phyloP scores from a whole-genome alignment of 2,113 vertebrate species.

The Lophochroa leadbeateri region DNA sequence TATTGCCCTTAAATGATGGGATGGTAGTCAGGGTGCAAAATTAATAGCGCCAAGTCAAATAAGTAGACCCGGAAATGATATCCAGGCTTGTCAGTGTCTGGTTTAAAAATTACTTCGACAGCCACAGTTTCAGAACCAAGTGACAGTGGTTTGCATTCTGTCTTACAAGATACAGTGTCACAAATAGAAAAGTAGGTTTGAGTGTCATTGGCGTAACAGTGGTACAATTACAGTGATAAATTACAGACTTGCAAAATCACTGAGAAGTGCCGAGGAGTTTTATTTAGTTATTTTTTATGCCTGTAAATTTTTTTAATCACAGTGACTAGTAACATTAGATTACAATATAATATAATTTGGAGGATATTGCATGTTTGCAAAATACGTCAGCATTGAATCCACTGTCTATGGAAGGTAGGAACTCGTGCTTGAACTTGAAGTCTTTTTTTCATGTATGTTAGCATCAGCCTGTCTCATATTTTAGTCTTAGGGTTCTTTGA shows the following conservation, averaged over 20 bases:
- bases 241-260: not conserved
- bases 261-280: not conserved
- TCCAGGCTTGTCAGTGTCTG: not conserved
- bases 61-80: not conserved
- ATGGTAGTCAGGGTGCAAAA: not conserved
- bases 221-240: slow-evolving; percentile 6
- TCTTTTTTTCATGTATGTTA: not conserved
- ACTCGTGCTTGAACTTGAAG: not conserved
- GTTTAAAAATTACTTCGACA: not conserved
- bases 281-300: not conserved
- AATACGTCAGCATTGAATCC: not conserved
- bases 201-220: not conserved
- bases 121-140: not conserved
- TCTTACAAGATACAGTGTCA: not conserved
- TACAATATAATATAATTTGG: not conserved
- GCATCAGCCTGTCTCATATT: not conserved
- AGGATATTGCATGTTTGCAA: not conserved
- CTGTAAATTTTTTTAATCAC: not conserved
- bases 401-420: not conserved
- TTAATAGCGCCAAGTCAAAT: not conserved
- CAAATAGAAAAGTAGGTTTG: not conserved
- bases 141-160: not conserved
- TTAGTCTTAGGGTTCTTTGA: not conserved
- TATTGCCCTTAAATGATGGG: not conserved
- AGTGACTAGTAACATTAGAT: not conserved